Base-by-base conservation (phyloP, 2,113 vertebrate species). In the Pseudopodoces humilis region DNA sequence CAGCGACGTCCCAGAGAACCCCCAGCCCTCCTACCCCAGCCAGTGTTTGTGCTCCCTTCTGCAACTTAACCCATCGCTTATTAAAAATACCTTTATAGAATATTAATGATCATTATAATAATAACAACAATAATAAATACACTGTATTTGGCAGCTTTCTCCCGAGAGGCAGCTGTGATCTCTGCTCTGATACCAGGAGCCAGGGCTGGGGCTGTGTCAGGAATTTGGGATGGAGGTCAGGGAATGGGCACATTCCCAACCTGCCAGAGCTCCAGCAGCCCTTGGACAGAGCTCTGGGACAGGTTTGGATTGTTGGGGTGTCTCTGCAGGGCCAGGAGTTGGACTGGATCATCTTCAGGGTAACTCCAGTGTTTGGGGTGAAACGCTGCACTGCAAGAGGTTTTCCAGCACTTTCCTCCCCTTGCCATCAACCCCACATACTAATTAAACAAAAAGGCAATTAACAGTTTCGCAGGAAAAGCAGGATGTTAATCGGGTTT, bases 121-220 rank as follows among this genome's bases (percentile, higher is more conserved):
- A 44, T 43, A 31, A 43, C 10, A 47, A 22, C 10, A 33, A 16
- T 23, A 41, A 15, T 47, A 28, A 20, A 12, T 15, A 6, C 4
- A 4, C 22, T 46, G 41, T 13, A 10, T 4, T 13, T 39, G 47
- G n/a, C 24, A 30, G 52, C 15, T 41, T 67, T 10, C 10, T 67
- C 50, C 15, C 0, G 0, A 56, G 1, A 1, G 35, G 35, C 41
- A 56, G 70, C 43, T 75, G 17, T 0, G 0, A 17, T 22, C 17
- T 63, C 37, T 62, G 25, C 46, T 63, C 17, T 35, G 41, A 7
- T 19, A 39, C 8, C 33, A 27, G 49, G 21, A 33, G 14, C 39
- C 68, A 33, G 27, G 68, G 58, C 58, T 15, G 15, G 25, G 5
- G 55, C 55, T 20, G 12, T 33, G 27, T 1, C 49, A 55, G n/a